Evolutionary conservation across 2,797 vertebrate species (phyloP).

Genomic region (Microchirus variegatus): DNA sequence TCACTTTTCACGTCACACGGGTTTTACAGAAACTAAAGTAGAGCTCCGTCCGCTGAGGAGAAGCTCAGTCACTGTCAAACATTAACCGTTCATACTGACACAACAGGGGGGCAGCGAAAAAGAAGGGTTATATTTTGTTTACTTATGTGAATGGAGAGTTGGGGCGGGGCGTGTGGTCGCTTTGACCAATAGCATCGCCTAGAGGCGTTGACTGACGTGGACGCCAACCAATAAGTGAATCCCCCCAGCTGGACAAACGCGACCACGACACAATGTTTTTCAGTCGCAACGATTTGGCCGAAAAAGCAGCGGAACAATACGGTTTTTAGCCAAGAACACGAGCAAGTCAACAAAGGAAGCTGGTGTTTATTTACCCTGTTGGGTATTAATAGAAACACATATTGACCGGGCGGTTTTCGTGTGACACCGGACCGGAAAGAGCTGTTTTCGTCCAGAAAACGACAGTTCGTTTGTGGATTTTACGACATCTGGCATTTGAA

Average conservation of each 20-base stretch:
- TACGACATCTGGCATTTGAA: constrained; percentile 40
- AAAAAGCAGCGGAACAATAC: constrained; percentile 37
- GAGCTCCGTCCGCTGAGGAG: background rate
- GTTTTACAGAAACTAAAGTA: background rate
- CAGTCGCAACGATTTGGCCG: constrained; percentile 22
- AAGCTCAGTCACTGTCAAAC: constrained; percentile 26
- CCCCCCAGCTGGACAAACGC: constrained; percentile 53
- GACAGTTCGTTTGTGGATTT: constrained; percentile 65
- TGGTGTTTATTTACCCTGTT: background rate
- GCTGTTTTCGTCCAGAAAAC: constrained; percentile 2
- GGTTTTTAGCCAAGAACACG: constrained; percentile 15
- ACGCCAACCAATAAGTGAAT: constrained; percentile 48
- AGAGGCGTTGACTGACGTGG: constrained; percentile 17
- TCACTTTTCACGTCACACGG: background rate
- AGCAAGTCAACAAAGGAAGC: constrained; percentile 4
- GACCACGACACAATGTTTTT: constrained; percentile 37
- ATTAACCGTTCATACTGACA: constrained; percentile 32
- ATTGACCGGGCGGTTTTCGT: constrained; percentile 10
- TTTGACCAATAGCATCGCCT: constrained; percentile 42
- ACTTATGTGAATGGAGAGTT: constrained; percentile 48
- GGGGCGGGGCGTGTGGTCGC: constrained; percentile 11
- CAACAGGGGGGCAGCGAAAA: constrained; percentile 12
- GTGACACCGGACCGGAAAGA: constrained; percentile 45
- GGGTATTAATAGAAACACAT: constrained; percentile 3
- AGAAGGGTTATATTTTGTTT: constrained; percentile 63